Percentiles rank a stretch among this genome's conserved stretches.
phyloP scores from a whole-genome alignment of 53 echinoderm and acorn worm genomes.

The Holothuria leucospilota region DNA sequence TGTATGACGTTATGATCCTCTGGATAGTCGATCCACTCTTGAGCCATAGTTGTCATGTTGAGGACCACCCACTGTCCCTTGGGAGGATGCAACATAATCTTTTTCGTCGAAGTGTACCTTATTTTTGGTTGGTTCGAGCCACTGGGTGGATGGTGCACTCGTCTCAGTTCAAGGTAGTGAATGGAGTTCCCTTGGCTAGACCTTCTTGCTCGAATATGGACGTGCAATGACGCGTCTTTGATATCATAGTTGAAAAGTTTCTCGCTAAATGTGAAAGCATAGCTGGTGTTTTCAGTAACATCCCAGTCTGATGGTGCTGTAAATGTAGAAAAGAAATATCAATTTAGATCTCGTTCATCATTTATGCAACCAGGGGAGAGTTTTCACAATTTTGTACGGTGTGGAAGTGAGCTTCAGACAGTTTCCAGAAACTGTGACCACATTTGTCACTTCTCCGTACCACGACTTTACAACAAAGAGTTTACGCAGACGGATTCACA shows the following conservation, averaged over 20 bases:
- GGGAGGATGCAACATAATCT: conserved; percentile 54
- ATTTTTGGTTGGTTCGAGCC: conserved; percentile 29
- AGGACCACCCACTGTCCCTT: conserved; percentile 76
- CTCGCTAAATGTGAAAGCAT: conserved; percentile 44
- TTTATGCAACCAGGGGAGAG: too few species aligned
- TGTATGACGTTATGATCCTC: conserved; percentile 71
- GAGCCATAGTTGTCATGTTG: conserved; percentile 74
- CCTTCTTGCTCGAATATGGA: conserved; percentile 11
- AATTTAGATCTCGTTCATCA: too few species aligned
- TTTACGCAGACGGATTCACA: too few species aligned
- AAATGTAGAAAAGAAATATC: neutral
- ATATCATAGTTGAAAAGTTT: conserved; percentile 37
- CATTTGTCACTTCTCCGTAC: too few species aligned
- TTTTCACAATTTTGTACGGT: too few species aligned
- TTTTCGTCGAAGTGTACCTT: conserved; percentile 31
- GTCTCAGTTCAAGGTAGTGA: conserved; percentile 17
- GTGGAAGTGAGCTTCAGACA: too few species aligned
- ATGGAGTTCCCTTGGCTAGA: neutral
- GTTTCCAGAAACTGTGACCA: too few species aligned
- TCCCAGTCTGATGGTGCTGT: conserved; percentile 22
- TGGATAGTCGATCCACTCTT: conserved; percentile 75
- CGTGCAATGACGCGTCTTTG: conserved; percentile 13
- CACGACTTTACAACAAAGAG: too few species aligned
- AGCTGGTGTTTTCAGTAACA: conserved; percentile 32
- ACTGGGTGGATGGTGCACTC: conserved; percentile 1